Conservation (phyloP, 2,888 invertebrate species). For the Merodon equestris region DNA sequence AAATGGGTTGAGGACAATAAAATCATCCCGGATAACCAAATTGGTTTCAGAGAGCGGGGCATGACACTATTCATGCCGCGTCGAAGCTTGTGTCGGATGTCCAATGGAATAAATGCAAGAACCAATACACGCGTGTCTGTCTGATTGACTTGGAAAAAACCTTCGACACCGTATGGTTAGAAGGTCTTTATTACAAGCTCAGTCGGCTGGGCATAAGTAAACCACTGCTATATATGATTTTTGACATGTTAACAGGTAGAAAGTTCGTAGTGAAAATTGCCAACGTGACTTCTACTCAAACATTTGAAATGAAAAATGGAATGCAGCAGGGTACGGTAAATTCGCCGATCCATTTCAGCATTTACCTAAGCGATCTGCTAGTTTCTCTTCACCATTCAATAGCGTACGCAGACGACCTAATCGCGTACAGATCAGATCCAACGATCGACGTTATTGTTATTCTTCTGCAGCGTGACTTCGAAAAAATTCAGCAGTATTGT, state of each 20-base stretch:
- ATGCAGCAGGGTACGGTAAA: not conserved
- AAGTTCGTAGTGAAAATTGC: not conserved
- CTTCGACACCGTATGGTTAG: slow-evolving; percentile 6
- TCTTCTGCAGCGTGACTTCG: slow-evolving; percentile 10
- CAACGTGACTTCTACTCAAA: slow-evolving; percentile 4
- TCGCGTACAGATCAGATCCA: slow-evolving; percentile 6
- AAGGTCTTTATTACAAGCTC: not conserved
- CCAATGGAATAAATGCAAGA: not conserved
- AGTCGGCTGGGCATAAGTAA: not conserved
- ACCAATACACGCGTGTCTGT: too few relatives aligned
- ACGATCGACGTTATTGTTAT: not conserved
- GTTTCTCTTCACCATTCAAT: not conserved
- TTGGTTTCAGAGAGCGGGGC: slow-evolving; percentile 1
- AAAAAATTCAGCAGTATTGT: slow-evolving; percentile 1
- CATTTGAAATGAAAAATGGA: not conserved
- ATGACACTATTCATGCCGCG: not conserved
- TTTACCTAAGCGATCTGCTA: too few relatives aligned
- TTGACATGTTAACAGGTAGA: not conserved
- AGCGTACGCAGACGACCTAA: slow-evolving; percentile 11
- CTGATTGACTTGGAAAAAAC: slow-evolving; percentile 1
- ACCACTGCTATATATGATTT: slow-evolving; percentile 3
- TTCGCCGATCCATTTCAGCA: slow-evolving; percentile 1
- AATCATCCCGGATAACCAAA: not conserved
- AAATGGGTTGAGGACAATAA: not conserved
- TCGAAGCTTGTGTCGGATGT: slow-evolving; percentile 2